Conservation (phyloP, 2,113 vertebrate species). For the Sander vitreus region DNA sequence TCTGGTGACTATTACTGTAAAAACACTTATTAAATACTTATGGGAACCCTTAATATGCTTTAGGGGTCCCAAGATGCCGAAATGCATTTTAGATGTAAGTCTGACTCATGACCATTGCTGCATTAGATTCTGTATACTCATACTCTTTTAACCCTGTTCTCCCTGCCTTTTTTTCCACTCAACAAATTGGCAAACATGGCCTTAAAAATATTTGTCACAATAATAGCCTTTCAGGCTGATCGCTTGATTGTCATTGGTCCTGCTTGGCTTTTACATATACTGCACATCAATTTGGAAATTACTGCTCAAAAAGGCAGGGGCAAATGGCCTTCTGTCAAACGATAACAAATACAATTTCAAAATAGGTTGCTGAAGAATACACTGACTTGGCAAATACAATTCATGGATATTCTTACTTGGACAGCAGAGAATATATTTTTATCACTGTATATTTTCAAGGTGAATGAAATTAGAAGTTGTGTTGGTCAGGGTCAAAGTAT, state of each 20-base stretch:
- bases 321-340: slow-evolving; percentile 21
- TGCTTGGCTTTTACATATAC: slow-evolving; percentile 10
- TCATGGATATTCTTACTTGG: not conserved
- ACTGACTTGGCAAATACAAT: not conserved
- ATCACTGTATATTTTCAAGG: not conserved
- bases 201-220: slow-evolving; percentile 31
- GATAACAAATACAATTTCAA: not conserved
- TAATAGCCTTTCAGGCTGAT: slow-evolving; percentile 17
- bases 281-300: slow-evolving; percentile 32
- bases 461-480: not conserved
- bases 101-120: slow-evolving; percentile 22
- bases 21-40: slow-evolving; percentile 47
- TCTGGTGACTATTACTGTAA: slow-evolving; percentile 17
- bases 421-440: not conserved
- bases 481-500: not conserved
- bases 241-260: slow-evolving; percentile 27
- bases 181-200: slow-evolving; percentile 11
- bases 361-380: not conserved
- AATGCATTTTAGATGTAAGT: slow-evolving; percentile 35
- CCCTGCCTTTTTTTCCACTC: not conserved
- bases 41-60: slow-evolving; percentile 37
- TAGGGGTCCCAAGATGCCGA: slow-evolving; percentile 18
- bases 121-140: not conserved
- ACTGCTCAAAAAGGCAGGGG: not conserved
- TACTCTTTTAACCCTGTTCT: not conserved